Base-by-base conservation (phyloP, 2,888 invertebrate genomes). In the Caprella mutica region DNA sequence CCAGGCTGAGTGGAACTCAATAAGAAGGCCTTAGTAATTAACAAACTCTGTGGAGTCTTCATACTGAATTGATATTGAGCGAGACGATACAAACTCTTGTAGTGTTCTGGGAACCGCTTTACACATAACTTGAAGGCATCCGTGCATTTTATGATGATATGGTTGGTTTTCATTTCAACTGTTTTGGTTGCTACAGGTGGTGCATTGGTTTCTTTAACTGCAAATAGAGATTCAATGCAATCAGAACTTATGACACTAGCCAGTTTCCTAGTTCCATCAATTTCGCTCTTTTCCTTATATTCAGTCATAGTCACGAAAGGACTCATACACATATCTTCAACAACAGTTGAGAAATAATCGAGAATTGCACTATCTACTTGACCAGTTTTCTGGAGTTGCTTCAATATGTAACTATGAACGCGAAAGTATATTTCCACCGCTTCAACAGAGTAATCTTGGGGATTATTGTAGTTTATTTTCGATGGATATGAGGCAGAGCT, bases 1-100 rank as follows among this genome's bases (percentile, higher is more conserved):
- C 81, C 79, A 70, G 82, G 80, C 58, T 72, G 70, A 19, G 62
- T 61, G 12, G 69, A 59, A 2, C 52, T 56, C 59, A 68, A 64
- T 65, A 68, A 66, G 52, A 65, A 42, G 27, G 55, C 65, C 26
- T 67, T 64, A 27, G 74, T 74, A 9, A 75, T 67, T 58, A 75
- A 66, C 48, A 74, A 67, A 65, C 75, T 72, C 39, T 70, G 67
- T 54, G 50, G 50, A 12, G 38, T 35, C 26, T 66, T 82, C 51
- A 81, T 82, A 67, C 83, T 81, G 70, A 84, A 84, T 72, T 84
- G 90, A 69, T 87, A 83, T 71, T 89, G 83, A 1, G 89, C 85
- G 52, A 94, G 75, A 66, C 92, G 80, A 72, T 91, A 93, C 53
- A 91, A 78, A 0, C 92, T 87, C 74, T 94, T 94, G 72, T 92